Evolutionary conservation across 2,888 invertebrate species (phyloP), one percentile per base, ranked within the genome.

Genomic region (Phaedon cochleariae): DNA sequence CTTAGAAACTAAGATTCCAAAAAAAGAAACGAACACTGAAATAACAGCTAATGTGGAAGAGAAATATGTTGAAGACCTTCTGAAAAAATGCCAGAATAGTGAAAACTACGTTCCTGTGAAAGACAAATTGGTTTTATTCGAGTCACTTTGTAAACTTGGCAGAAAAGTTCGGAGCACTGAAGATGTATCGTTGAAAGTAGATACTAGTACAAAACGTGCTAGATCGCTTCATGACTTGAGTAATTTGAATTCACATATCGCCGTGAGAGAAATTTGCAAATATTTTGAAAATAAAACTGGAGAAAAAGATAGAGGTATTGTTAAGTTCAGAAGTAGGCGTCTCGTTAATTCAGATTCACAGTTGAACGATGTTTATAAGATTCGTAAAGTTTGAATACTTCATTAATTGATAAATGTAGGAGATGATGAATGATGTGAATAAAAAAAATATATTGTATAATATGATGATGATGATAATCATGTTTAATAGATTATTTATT

Each of bases 81-180:
- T 86, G 64, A 85, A 85, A 59, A 83, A 85, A 60, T 87, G 87
- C 70, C 87, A 87, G 74, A 85, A 86, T 74, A 83, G 84, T 15
- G 88, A 90, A 65, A 87, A 86, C 73, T 91, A 90, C 77, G 90
- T 91, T 31, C 90, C 92, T 0, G 92, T 92, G 45, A 86, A 87
- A 72, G 91, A 91, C 74, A 89, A 91, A 73, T 85, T 90, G 22
- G 89, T 90, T 12, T 82, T 91, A 18, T 91, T 92, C 77, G 92
- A 92, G 77, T 90, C 90, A 1, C 78, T 91, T 62, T 90, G 90
- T 52, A 85, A 88, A 68, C 85, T 87, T 67, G 88, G 89, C 0
- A 85, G 88, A 9, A 85, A 88, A 67, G 86, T 90, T 45, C 86
- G 89, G 20, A 87, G 90, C 68, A 89, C 89, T 57, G 90, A 90